Conservation (phyloP, 2,888 invertebrate species). For the Oeneis ivallda region DNA sequence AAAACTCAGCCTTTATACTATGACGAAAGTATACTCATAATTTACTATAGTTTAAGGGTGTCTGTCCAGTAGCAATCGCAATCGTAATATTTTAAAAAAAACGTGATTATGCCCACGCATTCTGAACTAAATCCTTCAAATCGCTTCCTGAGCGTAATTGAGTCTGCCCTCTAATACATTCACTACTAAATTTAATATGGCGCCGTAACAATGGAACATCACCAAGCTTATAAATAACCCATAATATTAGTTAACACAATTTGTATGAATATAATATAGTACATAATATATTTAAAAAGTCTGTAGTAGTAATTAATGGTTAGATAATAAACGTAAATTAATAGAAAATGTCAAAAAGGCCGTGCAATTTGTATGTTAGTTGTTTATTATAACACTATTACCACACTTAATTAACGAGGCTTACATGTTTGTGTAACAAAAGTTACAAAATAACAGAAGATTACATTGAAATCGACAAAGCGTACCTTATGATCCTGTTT, state of each 20-base stretch:
- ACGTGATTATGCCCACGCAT: slow-evolving; percentile 18
- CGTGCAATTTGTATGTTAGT: not conserved
- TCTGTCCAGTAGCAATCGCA: not conserved
- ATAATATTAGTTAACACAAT: not conserved
- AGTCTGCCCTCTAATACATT: slow-evolving; percentile 20
- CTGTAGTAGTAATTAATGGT: not conserved
- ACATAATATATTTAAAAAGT: not conserved
- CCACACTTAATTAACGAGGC: not conserved
- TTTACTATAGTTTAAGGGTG: too few species aligned
- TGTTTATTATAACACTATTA: not conserved
- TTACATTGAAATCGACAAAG: slow-evolving; percentile 13
- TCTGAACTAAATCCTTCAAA: slow-evolving; percentile 26
- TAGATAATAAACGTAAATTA: not conserved
- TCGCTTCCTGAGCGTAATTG: slow-evolving; percentile 30
- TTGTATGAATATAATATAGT: not conserved
- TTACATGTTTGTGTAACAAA: not conserved
- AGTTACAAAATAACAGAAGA: not conserved
- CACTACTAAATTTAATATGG: slow-evolving; percentile 32
- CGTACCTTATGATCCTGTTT: slow-evolving; percentile 39
- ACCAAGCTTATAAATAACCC: slow-evolving; percentile 8
- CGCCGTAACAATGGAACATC: slow-evolving; percentile 20
- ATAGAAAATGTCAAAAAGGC: slow-evolving; percentile 3
- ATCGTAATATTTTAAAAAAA: slow-evolving; percentile 9
- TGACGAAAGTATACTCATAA: too few species aligned
- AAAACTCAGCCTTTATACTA: too few species aligned